phyloP scores from a whole-genome alignment of 2,797 vertebrate species.

The Eutrigla gurnardus region DNA sequence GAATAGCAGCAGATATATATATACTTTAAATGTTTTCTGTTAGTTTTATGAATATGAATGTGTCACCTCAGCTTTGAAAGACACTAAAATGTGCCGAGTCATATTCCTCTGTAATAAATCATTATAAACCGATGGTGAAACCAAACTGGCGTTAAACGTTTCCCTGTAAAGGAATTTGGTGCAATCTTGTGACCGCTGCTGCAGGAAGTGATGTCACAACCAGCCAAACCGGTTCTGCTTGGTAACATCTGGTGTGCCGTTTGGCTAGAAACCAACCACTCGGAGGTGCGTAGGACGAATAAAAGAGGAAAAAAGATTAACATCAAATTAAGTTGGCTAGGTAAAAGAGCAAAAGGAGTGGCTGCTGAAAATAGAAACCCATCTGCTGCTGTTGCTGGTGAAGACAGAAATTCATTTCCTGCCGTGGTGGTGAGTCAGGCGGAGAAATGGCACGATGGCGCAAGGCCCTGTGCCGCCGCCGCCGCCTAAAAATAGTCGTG shows the following conservation, averaged over 20 bases:
- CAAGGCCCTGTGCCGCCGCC: constrained; percentile 35
- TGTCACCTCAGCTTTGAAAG: too few species aligned
- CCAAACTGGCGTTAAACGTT: too few species aligned
- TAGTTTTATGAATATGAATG: too few species aligned
- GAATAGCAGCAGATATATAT: too few species aligned
- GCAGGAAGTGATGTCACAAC: constrained; percentile 19
- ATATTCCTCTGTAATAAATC: background rate
- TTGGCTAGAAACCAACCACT: constrained; percentile 21
- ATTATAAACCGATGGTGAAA: too few species aligned
- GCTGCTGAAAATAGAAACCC: constrained; percentile 55
- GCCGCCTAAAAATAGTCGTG: constrained; percentile 53
- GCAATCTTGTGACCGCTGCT: constrained; percentile 10
- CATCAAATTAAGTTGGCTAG: constrained; percentile 45
- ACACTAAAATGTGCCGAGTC: too few species aligned
- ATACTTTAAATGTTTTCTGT: too few species aligned
- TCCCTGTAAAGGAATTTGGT: background rate
- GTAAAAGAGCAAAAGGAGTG: constrained; percentile 39
- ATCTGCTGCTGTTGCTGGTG: constrained; percentile 47
- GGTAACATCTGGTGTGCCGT: constrained; percentile 30
- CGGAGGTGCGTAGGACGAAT: background rate
- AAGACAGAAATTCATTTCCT: constrained; percentile 55
- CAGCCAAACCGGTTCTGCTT: constrained; percentile 25
- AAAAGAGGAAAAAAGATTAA: constrained; percentile 6
- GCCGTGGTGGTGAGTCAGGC: constrained; percentile 64
- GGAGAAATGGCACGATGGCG: constrained; percentile 58